Base-by-base conservation (phyloP, 2,797 vertebrate genomes). In the Momotus momota region DNA sequence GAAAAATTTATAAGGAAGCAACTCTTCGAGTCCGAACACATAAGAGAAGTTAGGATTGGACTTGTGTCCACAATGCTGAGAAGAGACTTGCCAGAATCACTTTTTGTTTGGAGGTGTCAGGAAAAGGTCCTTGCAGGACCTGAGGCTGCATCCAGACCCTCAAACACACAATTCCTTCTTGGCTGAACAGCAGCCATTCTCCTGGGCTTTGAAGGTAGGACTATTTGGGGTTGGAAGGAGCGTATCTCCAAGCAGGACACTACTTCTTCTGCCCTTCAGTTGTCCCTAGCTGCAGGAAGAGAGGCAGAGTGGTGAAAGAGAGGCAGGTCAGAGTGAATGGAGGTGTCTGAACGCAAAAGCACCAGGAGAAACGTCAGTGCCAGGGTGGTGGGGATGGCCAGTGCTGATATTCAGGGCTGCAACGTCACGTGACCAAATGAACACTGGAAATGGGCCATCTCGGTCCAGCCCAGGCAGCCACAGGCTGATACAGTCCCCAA, bases 391-490 rank as follows among this genome's bases (percentile, higher is more conserved):
- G 46, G 81, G 21, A 19, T 87, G 93, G 71, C 29, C 33, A n/a
- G 35, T 41, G 60, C 10, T 70, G 92, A 94, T 96, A 94, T 89
- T 8, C 11, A 71, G 67, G 55, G 51, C 51, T 83, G 40, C 31
- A 12, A 0, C 1, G 49, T 57, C 67, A 73, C 0, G 1, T 48
- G 54, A 35, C 51, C 31, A 11, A 20, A 23, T 8, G 27, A 54
- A 3, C 1, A 0, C 57, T 92, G 87, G 81, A 86, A 75, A 61
- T 4, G 58, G 55, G 87, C 87, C 87, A 51, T 12, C 14, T 46
- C 7, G 2, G 9, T 14, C 38, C 85, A 82, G 51, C 62, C 79
- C 64, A 60, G 45, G 61, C 75, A 65, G 81, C 48, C 10, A 4
- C 0, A 15, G 67, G 46, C 55, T 80, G 93, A 94, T 83, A 94